These are phyloP conservation scores for Agapetus fuscipes DNA, from an alignment of 2,888 invertebrate genomes.

Conservation along the genomic window DNA sequence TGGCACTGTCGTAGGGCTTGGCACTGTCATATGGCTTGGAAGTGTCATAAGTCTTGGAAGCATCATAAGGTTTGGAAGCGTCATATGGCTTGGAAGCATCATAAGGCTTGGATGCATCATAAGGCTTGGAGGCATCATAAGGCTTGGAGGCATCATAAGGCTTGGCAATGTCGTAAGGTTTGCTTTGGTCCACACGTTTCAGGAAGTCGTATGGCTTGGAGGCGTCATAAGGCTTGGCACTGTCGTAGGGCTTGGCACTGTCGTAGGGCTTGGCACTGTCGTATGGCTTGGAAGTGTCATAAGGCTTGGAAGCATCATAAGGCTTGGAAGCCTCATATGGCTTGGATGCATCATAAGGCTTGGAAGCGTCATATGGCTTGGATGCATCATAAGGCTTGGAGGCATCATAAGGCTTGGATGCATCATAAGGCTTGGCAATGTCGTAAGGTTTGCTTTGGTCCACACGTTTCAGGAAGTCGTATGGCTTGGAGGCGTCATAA, in stretches of 20 bases:
- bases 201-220: neutral
- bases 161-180: constrained; percentile 3
- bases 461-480: neutral
- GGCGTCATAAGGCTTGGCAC: neutral
- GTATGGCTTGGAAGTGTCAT: neutral
- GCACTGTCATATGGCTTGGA: constrained; percentile 4
- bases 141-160: neutral
- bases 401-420: neutral
- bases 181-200: neutral
- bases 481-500: constrained; percentile 1
- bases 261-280: neutral
- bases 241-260: neutral
- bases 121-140: neutral
- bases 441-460: neutral
- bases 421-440: neutral
- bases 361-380: neutral
- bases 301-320: neutral
- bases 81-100: neutral
- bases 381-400: neutral
- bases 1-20: constrained; percentile 1
- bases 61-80: neutral
- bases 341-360: neutral
- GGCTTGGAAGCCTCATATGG: neutral
- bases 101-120: neutral
- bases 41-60: constrained; percentile 1